Conservation (phyloP, 1,140 invertebrate species). For the Ephestia elutella region DNA sequence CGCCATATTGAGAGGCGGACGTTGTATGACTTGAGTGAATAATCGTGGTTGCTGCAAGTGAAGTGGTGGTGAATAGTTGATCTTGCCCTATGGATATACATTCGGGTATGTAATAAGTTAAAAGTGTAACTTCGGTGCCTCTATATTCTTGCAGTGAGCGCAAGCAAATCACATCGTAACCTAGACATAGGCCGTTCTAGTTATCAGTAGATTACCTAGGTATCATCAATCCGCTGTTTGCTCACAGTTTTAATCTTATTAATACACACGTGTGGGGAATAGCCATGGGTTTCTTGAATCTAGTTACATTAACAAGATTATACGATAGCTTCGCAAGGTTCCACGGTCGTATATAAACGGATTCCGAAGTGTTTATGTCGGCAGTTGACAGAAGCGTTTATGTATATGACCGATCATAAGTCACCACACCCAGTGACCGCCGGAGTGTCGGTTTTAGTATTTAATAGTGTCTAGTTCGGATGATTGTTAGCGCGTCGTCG, state of each 20-base stretch:
- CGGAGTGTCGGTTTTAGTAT: conserved; percentile 74
- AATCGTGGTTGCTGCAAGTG: conserved; percentile 74
- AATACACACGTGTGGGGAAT: conserved; percentile 71
- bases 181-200: conserved; percentile 74
- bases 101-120: conserved; percentile 71
- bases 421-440: conserved; percentile 75
- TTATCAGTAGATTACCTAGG: conserved; percentile 74
- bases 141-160: conserved; percentile 37
- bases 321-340: conserved; percentile 69
- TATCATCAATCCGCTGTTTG: conserved; percentile 73
- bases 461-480: conserved; percentile 68
- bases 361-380: conserved; percentile 75
- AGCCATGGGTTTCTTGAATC: conserved; percentile 75
- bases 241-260: conserved; percentile 75
- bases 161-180: conserved; percentile 66
- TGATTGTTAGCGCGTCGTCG: conserved; percentile 64
- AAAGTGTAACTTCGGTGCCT: conserved; percentile 50
- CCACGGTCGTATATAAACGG: conserved; percentile 73
- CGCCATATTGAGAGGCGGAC: conserved; percentile 76
- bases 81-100: conserved; percentile 75
- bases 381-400: conserved; percentile 75
- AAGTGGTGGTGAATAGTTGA: conserved; percentile 65
- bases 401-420: conserved; percentile 75
- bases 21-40: conserved; percentile 73
- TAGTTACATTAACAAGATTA: conserved; percentile 75